Evolutionary conservation across 2,113 vertebrate species (phyloP).

Genomic region (Solea senegalensis): DNA sequence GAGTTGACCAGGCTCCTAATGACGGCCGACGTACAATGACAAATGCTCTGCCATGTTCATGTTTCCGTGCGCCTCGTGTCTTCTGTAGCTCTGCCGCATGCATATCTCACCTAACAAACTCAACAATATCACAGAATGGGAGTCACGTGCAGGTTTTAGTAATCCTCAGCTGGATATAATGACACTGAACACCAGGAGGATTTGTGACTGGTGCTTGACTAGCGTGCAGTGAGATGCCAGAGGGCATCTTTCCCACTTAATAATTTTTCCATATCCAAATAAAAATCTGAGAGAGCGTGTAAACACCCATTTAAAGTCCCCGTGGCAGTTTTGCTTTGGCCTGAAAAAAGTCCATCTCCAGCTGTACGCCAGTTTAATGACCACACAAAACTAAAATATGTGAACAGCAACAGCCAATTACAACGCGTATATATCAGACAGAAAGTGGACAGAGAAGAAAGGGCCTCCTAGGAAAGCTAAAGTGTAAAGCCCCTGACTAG

Average conservation of each 20-base stretch:
- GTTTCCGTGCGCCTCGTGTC: no score
- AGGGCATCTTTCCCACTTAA: not conserved
- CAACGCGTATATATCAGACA: not conserved
- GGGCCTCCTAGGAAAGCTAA: constrained; percentile 3
- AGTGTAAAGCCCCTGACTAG: constrained; percentile 30
- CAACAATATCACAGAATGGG: not conserved
- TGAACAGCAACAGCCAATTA: constrained; percentile 4
- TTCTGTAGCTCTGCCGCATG: no score
- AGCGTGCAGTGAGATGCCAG: not conserved
- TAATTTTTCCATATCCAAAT: constrained; percentile 12
- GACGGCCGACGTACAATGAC: no score
- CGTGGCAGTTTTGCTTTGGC: not conserved
- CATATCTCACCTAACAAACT: no score
- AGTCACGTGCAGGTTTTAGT: not conserved
- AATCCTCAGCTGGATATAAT: constrained; percentile 5
- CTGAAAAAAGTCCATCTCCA: no score
- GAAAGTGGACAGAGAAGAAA: not conserved
- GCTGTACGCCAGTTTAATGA: constrained; percentile 12
- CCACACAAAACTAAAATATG: constrained; percentile 11
- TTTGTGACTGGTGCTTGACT: constrained; percentile 8
- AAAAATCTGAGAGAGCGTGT: not conserved
- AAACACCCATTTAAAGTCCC: constrained; percentile 17
- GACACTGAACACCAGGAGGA: not conserved
- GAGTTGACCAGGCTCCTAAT: no score
- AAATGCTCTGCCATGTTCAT: no score